These are phyloP conservation scores for Dermolepida albohirtum DNA, from an alignment of 2,888 invertebrate genomes.

Conservation along the genomic window DNA sequence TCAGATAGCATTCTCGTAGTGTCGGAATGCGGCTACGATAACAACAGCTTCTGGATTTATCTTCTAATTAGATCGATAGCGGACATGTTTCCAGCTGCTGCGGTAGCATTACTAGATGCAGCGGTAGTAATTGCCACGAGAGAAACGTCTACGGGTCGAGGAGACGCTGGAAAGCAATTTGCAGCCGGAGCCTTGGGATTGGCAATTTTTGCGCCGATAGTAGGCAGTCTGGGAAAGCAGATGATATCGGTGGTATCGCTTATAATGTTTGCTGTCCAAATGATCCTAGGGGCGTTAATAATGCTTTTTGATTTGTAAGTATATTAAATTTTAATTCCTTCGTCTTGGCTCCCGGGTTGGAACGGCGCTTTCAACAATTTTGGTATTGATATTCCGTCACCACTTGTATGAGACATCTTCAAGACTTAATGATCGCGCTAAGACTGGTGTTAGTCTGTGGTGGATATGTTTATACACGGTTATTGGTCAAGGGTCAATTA, in stretches of 20 bases:
- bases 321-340: conserved; percentile 14
- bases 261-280: conserved; percentile 67
- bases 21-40: conserved; percentile 79
- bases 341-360: too few species aligned
- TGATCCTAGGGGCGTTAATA: conserved; percentile 75
- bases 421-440: too few species aligned
- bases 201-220: conserved; percentile 76
- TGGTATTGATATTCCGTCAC: too few species aligned
- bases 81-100: conserved; percentile 82
- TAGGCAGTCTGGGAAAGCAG: conserved; percentile 55
- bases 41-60: conserved; percentile 78
- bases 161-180: conserved; percentile 83
- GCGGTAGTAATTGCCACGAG: conserved; percentile 86
- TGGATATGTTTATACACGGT: too few species aligned
- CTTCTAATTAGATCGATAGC: conserved; percentile 76
- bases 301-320: conserved; percentile 70
- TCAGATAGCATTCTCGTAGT: conserved; percentile 75
- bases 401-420: too few species aligned
- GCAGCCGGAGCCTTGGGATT: conserved; percentile 81
- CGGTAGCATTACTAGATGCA: conserved; percentile 76
- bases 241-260: conserved; percentile 68
- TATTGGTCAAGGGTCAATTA: too few species aligned
- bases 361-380: too few species aligned
- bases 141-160: conserved; percentile 82
- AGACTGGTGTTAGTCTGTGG: too few species aligned